Base-by-base conservation (phyloP, 2,888 invertebrate species). In the Apamea anceps region DNA sequence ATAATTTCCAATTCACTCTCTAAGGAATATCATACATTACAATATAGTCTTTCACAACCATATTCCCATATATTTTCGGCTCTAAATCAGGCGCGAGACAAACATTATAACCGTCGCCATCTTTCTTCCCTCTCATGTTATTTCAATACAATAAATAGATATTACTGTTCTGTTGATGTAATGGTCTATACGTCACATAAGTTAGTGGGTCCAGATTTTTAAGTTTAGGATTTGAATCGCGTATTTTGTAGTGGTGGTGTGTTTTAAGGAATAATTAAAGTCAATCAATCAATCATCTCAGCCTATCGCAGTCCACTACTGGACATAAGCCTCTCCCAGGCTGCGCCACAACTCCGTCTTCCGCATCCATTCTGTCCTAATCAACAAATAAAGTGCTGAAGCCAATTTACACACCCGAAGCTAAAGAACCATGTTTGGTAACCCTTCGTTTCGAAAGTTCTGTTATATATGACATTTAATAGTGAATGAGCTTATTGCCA, bases 111-210 rank as follows among this genome's bases (percentile, higher is more conserved):
- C 71, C 57, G 28, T 15, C 8, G 15, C 72, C 25, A 62, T 87
- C 1, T 77, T 80, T 80, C 72, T 84, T 77, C 57, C 25, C 42
- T 63, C 74, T 62, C 80, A 68, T 84, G 76, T 75, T 86, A 79
- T 86, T 83, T 80, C 84, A 87, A 87, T 87, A 85, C 87, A 76
- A 84, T 85, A 86, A 74, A 85, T 82, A 75, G 32, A 82, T 77
- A 73, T 75, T 82, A 82, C 73, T 60, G 60, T 51, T 72, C 15
- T 12, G 72, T 54, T 51, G 79, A 74, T 73, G 54, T 85, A 82
- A 73, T 82, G 66, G 71, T 18, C 45, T 70, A 7, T 75, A 72
- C 12, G 60, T 77, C 63, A 75, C 8, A 48, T 28, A 72, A 57
- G 32, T 81, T 81, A 63, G 81, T 57, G 57, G 67, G 45, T 42